Percentiles rank a stretch among this genome's conserved stretches.
phyloP scores from a whole-genome alignment of 2,797 vertebrate genomes.

The Poeciliopsis paucimaculata region DNA sequence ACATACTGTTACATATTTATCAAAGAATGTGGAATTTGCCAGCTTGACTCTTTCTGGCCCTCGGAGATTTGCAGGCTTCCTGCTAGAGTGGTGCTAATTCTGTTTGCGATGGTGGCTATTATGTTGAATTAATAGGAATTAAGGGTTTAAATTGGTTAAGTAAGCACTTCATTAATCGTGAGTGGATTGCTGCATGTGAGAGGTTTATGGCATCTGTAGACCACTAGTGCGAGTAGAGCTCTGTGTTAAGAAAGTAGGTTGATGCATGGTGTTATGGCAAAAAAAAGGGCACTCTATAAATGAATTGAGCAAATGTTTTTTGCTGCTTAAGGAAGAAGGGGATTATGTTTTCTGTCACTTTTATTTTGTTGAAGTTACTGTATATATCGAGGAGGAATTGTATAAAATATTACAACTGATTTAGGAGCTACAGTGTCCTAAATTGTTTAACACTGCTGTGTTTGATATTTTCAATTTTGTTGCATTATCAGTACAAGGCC shows the following conservation, averaged over 20 bases:
- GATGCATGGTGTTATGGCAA: constrained; percentile 7
- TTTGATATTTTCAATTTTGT: background rate
- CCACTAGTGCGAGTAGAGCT: constrained; percentile 32
- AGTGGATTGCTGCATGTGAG: constrained; percentile 69
- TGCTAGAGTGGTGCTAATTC: constrained; percentile 82
- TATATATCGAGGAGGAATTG: background rate
- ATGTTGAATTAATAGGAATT: constrained; percentile 88
- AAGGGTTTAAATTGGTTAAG: constrained; percentile 85
- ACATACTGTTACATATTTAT: constrained; percentile 86
- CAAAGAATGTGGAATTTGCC: constrained; percentile 82
- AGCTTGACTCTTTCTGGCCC: constrained; percentile 78
- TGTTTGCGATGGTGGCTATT: constrained; percentile 81
- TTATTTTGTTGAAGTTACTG: background rate
- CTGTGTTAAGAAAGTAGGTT: constrained; percentile 37
- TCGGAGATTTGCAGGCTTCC: constrained; percentile 74
- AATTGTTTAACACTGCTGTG: background rate
- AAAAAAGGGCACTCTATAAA: constrained; percentile 3
- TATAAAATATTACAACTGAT: background rate
- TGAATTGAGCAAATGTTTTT: background rate
- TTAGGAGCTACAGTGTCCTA: background rate
- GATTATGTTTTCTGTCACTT: background rate
- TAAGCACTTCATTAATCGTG: constrained; percentile 86
- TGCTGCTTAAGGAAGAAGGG: background rate
- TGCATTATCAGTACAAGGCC: background rate
- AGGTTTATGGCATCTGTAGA: constrained; percentile 56